Evolutionary conservation across 2,113 vertebrate genomes (phyloP), one percentile per base, ranked within the genome.

Genomic region (Chlorodrepanis virens): DNA sequence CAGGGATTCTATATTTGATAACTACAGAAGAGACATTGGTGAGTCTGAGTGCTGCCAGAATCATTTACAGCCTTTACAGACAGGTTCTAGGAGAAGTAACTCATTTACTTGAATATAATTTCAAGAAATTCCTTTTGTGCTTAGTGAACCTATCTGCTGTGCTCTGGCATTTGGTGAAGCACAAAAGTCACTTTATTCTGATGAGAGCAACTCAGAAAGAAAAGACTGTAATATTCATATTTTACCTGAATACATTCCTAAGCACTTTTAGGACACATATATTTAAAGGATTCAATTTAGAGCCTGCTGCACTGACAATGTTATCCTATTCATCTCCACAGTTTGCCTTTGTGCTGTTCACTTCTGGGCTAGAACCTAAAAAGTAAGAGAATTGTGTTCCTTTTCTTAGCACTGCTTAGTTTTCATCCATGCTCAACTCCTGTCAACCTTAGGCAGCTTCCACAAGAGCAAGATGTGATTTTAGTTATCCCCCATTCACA

Each of bases 101-200:
- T 89, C 40, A 94, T 85, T 88, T 79, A 59, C 70, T 85, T 59
- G 11, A 84, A 82, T 50, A 70, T 56, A 40, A 90, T 87, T 83
- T 72, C 56, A 59, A 76, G 25, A 80, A 77, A 83, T 53, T 70
- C 60, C 24, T 70, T 79, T 75, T 69, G 63, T 45, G 44, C 5
- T 61, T 37, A 77, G 40, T 59, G 79, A 94, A 77, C 23, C n/a
- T 53, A 33, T 67, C 52, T 75, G n/a, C 59, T 77, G 76, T 87
- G 57, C 71, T 86, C 44, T 64, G 60, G 31, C 42, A 83, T 64
- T 68, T 80, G 89, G 31, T 68, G 64, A 84, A 76, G 61, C 87
- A 95, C 71, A 87, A 47, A 83, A 95, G 56, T 67, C 69, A 90
- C 75, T 95, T 94, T 56, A 84, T 89, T 92, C 67, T 68, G 74